Evolutionary conservation across 2,888 invertebrate genomes (phyloP), one percentile per base, ranked within the genome.

Genomic region (Anodontia alba): DNA sequence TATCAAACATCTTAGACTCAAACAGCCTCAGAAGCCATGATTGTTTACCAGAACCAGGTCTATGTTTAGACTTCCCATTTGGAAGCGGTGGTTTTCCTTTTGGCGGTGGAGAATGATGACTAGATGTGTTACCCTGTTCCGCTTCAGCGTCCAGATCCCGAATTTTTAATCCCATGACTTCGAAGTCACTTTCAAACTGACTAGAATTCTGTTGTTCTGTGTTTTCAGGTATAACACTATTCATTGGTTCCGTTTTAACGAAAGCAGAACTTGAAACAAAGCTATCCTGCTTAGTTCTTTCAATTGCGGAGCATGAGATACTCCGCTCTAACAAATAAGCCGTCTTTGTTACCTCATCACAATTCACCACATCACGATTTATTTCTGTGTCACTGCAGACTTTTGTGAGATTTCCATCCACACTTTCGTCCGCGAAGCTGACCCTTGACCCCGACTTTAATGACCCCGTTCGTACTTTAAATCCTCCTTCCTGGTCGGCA

Each of bases 1-100:
- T 98, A 95, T 99, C 98, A 95, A 99, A 98, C 91, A 99, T 96
- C 95, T 98, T 98, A 91, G 99, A 99, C 95, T 99, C 99, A 94
- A 99, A 98, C 92, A 99, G 96, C 92, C 99, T 96, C 90, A 98
- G 96, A 81, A 98, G 95, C 95, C 95, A 95, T 20, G 95, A 95
- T 76, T 80, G 73, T 66, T 86, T 80, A 23, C 80, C 80, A 23
- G 82, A 72, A 15, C 76, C 66, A 20, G 79, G 73, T 62, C 78
- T 57, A 26, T 79, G 74, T 83, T 79, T 86, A 38, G 81, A 83
- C 77, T 70, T 81, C 66, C 76, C 81, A 42, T 86, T 83, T 12
- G 86, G 83, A 73, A 87, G 75, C 0, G 87, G 88, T 23, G 87
- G 87, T 81, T 80, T 81, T 26, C 83, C 79, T 29, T 66, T 76